Base-by-base conservation (phyloP, 2,113 vertebrate genomes). In the Amphilophus citrinellus region DNA sequence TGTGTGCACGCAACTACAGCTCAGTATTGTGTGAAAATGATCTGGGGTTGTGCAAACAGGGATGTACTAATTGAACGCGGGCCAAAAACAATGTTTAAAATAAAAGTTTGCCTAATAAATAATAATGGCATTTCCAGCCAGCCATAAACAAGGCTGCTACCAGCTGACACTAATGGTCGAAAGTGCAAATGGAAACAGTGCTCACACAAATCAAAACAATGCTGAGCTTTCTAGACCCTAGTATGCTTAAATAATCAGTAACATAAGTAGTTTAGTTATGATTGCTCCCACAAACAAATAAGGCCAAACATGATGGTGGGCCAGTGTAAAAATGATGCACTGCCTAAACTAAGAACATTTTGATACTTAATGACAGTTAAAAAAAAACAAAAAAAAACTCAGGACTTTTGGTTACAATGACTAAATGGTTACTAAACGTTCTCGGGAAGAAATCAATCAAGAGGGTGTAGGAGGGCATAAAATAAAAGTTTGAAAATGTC, bases 401-500 rank as follows among this genome's bases (percentile, higher is more conserved):
- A 50, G 6, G 14, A 15, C 15, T 17, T 32, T 47, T 32, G 47
- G 13, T 50, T 35, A 56, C 47, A 73, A 10, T 53, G 6, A 73
- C 18, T 73, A 35, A 73, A 73, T 35, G 32, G 18, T 30, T 73
- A 18, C 27, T 32, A 56, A 18, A n/a, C 32, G 35, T 35, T 56
- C 68, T 73, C 6, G 8, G 17, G 18, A 14, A 22, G 18, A 53
- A 17, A 13, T 53, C 17, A 32, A 32, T 32, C 0, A 0, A 6
- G 17, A 53, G 17, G 2, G 11, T 60, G 22, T 60, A 3, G n/a
- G 22, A 59, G 22, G 13, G 24, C 57, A 24, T 59, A 24, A 73
- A 73, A 53, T n/a, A 30, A 50, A 17, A 73, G 17, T 73, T 73
- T 73, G 47, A 56, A 73, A 73, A n/a, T 73, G 47, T 73, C 68